Evolutionary conservation across 1,140 invertebrate species (phyloP), one percentile per base, ranked within the genome.

Genomic region (Dendroctonus valens): DNA sequence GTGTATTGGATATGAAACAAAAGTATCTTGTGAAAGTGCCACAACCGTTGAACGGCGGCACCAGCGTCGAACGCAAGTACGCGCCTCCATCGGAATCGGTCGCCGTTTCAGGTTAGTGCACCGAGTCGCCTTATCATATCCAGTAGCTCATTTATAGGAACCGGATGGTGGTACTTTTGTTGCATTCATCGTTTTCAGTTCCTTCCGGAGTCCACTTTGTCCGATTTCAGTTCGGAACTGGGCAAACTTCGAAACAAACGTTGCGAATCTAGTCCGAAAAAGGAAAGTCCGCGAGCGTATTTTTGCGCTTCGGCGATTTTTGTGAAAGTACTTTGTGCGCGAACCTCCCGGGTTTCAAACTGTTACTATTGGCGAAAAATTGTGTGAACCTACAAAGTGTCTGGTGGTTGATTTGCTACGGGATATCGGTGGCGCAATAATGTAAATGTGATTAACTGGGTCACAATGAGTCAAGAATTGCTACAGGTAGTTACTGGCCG

Each of bases 1-100:
- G 11, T 48, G 46, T 48, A 48, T 48, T 6, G 11, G 11, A 48
- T 48, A 48, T 48, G 11, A 48, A 48, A 59, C 42, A 59, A 48
- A 46, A 61, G 48, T 50, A 51, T 61, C 59, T 61, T 41, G 59
- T 61, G 59, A 61, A 61, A 61, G 59, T 61, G 59, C 49, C 44
- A 51, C 15, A 61, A 61, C 59, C 38, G 38, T 61, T 59, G 57
- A 42, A 59, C 14, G 7, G 42, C 57, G 15, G 49, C 48, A 61
- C 48, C 39, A 49, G 26, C 57, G n/a, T 61, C 59, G 59, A 41
- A 26, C 26, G 26, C 26, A 26, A 26, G 59, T 51, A 61, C 59
- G 49, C 59, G 59, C 48, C 46, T 61, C 26, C 41, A 40, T 49
- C 39, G 48, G 8, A 11, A 42, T 57, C 52, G 40, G 9, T 57